phyloP scores from a whole-genome alignment of 2,113 vertebrate species.

The Acinonyx jubatus region DNA sequence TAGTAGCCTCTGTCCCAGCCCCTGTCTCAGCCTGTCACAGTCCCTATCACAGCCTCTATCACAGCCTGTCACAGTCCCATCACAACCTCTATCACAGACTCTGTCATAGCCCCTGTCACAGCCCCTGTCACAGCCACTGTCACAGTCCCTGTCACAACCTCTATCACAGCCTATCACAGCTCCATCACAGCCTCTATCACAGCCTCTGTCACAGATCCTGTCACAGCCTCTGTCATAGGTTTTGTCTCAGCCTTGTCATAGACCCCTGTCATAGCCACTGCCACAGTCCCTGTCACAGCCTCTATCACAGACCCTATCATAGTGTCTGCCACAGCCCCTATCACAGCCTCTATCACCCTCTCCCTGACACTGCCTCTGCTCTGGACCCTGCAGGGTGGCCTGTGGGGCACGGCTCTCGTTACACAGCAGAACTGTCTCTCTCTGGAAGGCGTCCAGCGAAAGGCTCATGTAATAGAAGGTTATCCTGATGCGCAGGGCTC shows the following conservation, averaged over 20 bases:
- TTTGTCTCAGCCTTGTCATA: not conserved
- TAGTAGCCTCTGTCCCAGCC: not conserved
- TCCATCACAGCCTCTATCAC: not conserved
- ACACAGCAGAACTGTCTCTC: constrained; percentile 14
- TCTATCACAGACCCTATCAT: not conserved
- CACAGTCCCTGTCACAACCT: not conserved
- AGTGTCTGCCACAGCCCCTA: not conserved
- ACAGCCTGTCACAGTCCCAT: not conserved
- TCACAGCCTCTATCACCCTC: not conserved
- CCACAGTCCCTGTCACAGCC: not conserved
- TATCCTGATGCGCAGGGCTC: constrained; percentile 29
- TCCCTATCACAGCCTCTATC: not conserved
- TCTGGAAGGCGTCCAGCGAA: constrained; percentile 55
- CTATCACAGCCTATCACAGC: not conserved
- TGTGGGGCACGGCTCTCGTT: constrained; percentile 29
- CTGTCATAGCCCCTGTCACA: not conserved
- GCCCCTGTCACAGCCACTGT: not conserved
- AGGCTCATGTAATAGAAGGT: constrained; percentile 59
- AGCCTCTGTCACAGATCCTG: not conserved
- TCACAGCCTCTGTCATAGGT: not conserved
- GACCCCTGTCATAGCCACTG: accelerated
- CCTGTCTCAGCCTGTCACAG: not conserved
- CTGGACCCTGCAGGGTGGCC: constrained; percentile 2
- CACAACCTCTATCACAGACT: too few species aligned
- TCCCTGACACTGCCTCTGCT: constrained; percentile 9